phyloP scores from a whole-genome alignment of 2,113 vertebrate species.

The Saccopteryx leptura region DNA sequence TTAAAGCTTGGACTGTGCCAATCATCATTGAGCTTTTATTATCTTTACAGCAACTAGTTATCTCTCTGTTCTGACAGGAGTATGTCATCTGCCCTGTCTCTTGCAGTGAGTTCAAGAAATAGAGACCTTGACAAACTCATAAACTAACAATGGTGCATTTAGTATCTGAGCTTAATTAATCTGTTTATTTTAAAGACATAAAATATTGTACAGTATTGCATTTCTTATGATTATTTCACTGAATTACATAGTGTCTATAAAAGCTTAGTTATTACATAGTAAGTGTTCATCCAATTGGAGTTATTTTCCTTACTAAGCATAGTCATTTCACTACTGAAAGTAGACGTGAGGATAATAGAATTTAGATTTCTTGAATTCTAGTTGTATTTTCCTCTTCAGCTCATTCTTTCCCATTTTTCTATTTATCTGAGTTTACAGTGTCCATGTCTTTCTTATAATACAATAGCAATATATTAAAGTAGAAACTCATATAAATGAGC shows the following conservation, averaged over 20 bases:
- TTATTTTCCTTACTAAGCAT: background rate
- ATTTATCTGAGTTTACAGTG: background rate
- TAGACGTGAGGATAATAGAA: background rate
- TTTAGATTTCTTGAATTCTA: background rate
- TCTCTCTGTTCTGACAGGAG: background rate
- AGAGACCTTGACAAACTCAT: background rate
- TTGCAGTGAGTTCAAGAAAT: background rate
- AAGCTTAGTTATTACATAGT: background rate
- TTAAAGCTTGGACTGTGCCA: background rate
- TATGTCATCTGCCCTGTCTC: background rate
- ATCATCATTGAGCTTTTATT: conserved; percentile 20
- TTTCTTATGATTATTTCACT: background rate
- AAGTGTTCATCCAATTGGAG: background rate
- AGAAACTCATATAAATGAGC: background rate
- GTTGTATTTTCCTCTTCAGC: background rate
- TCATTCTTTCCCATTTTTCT: background rate
- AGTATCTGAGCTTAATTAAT: background rate
- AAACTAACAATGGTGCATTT: conserved; percentile 20
- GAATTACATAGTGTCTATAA: background rate
- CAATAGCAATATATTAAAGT: background rate
- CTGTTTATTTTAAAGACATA: background rate
- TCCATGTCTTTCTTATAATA: background rate
- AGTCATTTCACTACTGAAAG: background rate
- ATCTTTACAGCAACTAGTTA: background rate
- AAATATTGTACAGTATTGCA: background rate